These are phyloP conservation scores for Acanthiza pusilla DNA, from an alignment of 2,797 vertebrate genomes.

Conservation along the genomic window DNA sequence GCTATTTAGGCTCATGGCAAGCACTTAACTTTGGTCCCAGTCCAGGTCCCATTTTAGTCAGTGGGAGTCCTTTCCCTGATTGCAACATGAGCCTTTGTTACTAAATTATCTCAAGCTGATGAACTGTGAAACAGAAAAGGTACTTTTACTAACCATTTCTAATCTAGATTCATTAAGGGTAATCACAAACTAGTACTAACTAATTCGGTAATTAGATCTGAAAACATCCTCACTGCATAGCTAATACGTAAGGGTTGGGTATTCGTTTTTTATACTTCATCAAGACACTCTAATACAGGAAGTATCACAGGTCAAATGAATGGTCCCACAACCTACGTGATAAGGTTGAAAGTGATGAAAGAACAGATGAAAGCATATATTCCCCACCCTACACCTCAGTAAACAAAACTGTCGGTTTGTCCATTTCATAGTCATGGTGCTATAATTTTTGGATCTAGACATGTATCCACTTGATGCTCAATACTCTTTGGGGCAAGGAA, in stretches of 20 bases:
- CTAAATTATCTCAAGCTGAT: constrained; percentile 63
- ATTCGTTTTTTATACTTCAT: not conserved
- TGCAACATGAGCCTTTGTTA: constrained; percentile 64
- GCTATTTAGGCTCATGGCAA: constrained; percentile 65
- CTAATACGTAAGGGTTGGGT: not conserved
- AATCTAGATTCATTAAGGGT: constrained; percentile 14
- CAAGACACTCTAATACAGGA: not conserved
- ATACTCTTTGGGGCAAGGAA: not conserved
- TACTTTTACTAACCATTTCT: constrained; percentile 55
- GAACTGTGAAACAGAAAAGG: constrained; percentile 62
- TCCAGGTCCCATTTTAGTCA: constrained; percentile 34
- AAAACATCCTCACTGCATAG: not conserved
- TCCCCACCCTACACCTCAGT: not conserved
- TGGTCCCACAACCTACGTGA: not conserved
- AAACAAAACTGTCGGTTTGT: not conserved
- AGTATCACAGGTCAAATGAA: not conserved
- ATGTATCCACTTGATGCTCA: not conserved
- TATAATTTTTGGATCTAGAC: not conserved
- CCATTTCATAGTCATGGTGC: not conserved
- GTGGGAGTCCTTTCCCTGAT: constrained; percentile 39
- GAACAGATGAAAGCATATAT: not conserved
- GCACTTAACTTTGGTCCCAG: constrained; percentile 13
- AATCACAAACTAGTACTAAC: not conserved
- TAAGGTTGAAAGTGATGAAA: not conserved
- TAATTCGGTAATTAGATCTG: constrained; percentile 14